A percentile compares a stretch with the other conserved stretches of the same genome.
phyloP scores from a whole-genome alignment of 2,888 invertebrate species.

The Drosophila kambysellisi region DNA sequence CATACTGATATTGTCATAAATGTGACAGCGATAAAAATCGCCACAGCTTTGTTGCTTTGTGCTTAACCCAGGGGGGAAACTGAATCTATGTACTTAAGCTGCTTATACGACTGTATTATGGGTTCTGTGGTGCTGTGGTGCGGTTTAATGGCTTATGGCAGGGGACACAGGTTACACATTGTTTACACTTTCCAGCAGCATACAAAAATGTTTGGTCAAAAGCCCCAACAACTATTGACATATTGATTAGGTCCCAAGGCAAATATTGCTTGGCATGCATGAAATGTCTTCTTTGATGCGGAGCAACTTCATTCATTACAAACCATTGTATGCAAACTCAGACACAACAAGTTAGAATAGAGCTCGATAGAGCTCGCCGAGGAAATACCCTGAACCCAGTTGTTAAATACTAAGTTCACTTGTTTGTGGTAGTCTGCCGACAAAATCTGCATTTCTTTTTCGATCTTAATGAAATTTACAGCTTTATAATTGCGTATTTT shows the following conservation, averaged over 20 bases:
- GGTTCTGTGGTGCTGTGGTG: constrained; percentile 4
- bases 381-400: not conserved
- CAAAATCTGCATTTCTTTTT: too few species aligned
- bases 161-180: constrained; percentile 59
- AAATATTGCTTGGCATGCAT: not conserved
- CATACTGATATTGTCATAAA: constrained; percentile 81
- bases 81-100: not conserved
- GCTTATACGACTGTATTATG: constrained; percentile 12
- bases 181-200: constrained; percentile 56
- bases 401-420: not conserved
- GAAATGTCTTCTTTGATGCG: not conserved
- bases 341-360: not conserved
- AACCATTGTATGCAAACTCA: not conserved
- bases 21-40: constrained; percentile 82
- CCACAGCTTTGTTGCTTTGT: constrained; percentile 43
- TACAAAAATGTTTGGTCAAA: constrained; percentile 58
- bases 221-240: constrained; percentile 25
- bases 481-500: not conserved
- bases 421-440: not conserved
- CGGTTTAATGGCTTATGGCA: constrained; percentile 23
- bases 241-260: constrained; percentile 2
- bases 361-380: not conserved
- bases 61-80: constrained; percentile 14
- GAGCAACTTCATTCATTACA: not conserved
- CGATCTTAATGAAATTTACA: too few species aligned